Base-by-base conservation (phyloP, 2,888 invertebrate species). In the Theretra japonica region DNA sequence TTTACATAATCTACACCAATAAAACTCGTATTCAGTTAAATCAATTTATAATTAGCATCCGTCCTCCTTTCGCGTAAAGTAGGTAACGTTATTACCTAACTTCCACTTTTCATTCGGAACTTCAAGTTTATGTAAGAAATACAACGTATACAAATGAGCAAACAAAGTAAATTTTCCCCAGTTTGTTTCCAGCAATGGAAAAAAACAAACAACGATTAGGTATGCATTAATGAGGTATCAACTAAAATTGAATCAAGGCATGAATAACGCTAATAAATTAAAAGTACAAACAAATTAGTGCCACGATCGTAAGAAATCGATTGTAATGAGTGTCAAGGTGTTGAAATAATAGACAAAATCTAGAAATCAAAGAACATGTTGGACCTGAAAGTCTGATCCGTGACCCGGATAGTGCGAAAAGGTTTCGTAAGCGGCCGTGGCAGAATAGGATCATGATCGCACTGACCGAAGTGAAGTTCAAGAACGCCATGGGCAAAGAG, bases 381-480 rank as follows among this genome's bases (percentile, higher is more conserved):
- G 74, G 73, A 79, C 76, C 81, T 82, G 80, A 82, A 82, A 84
- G 75, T 78, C 65, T 70, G 73, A 74, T 77, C 88, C 90, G 80
- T 91, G 92, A 90, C 91, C 90, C 77, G 76, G 76, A 82, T 88
- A 76, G 69, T 75, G 69, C 78, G 78, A 85, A 81, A 81, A 79
- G 77, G 75, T 89, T 84, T 90, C 76, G 85, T 84, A 90, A 91
- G 72, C 74, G 86, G 77, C 87, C 88, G 79, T 83, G 88, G 73
- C 81, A 77, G 77, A 79, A 83, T 85, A 75, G 77, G 73, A 78
- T 77, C 74, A 71, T 77, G 81, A 73, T 77, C 76, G 72, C 48
- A 62, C 23, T 65, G 25, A 65, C 65, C 60, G 48, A 71, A 70
- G 79, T 84, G 85, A 90, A 90, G 90, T 89, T 90, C 90, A 90